Base-by-base conservation (phyloP, 2,888 invertebrate species). In the Antitype chi region DNA sequence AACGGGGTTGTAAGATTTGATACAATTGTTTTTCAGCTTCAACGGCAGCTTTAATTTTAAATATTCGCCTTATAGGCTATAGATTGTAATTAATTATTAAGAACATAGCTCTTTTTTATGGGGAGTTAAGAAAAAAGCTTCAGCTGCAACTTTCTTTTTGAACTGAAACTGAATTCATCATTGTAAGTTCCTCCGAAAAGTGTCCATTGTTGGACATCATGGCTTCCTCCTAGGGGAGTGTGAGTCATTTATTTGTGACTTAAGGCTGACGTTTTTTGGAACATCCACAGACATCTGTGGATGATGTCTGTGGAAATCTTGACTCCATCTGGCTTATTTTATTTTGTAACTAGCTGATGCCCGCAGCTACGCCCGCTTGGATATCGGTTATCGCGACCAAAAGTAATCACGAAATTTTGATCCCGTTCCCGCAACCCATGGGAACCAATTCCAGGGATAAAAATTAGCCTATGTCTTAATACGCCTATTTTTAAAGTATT, bases 1-100 rank as follows among this genome's bases (percentile, higher is more conserved):
- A 17, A 60, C 43, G 28, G 17, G 2, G 79, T n/a, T 83, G 4
- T 15, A 2, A 32, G 52, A 77, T 55, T 60, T 28, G 82, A 25
- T 74, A 74, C 23, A 23, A n/a, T 20, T 43, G n/a, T 9, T 47
- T 67, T 62, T 23, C 13, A 32, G n/a, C 15, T 49, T 15, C 9
- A 28, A 23, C 15, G 57, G 2, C 1, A 76, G 1, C 4, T 49
- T 49, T 32, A 5, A 43, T 20, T 20, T 66, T 25, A 4, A 13
- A 20, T 20, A 7, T 25, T 20, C 20, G n/a, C 15, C 4, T 15
- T 62, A 25, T 17, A 23, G n/a, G 11, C 49, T 49, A 15, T 11
- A 49, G 49, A 11, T 25, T 25, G 25, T 57, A 25, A 57, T 25
- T 25, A 25, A 17, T 25, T 28, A 28, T 28, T 9, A 28, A 28